Evolutionary conservation across 2,888 invertebrate genomes (phyloP).

Genomic region (Drosophila niveifrons): DNA sequence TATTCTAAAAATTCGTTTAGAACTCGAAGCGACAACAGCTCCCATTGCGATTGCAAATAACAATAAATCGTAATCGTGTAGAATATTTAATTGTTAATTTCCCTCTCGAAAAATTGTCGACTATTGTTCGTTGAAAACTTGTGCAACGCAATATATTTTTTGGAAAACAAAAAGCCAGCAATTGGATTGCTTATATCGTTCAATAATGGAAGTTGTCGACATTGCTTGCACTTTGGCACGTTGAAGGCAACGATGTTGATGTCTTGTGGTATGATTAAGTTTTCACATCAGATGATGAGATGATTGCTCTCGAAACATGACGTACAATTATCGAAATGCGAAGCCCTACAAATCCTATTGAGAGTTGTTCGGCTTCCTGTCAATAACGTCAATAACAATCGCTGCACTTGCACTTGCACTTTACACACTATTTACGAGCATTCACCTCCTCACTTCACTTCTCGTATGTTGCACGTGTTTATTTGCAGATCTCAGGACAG

Average conservation of each 20-base stretch:
- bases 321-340: slow-evolving; percentile 30
- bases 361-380: slow-evolving; percentile 47
- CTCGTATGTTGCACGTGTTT: slow-evolving; percentile 19
- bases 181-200: not conserved
- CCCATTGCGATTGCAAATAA: not conserved
- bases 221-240: slow-evolving; percentile 13
- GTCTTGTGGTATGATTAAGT: slow-evolving; percentile 28
- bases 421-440: slow-evolving; percentile 25
- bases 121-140: not conserved
- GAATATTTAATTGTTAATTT: slow-evolving; percentile 8
- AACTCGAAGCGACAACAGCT: not conserved
- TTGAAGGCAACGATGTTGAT: slow-evolving; percentile 1
- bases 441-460: not conserved
- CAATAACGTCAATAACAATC: slow-evolving; percentile 31
- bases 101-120: not conserved
- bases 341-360: slow-evolving; percentile 51
- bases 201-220: not conserved
- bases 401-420: slow-evolving; percentile 45
- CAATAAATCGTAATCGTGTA: not conserved
- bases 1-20: not conserved
- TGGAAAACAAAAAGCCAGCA: not conserved
- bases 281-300: slow-evolving; percentile 13
- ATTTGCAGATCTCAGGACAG: slow-evolving; percentile 64
- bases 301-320: slow-evolving; percentile 15
- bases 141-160: not conserved